Conservation (phyloP, 2,113 vertebrate genomes). For the Campylorhamphus procurvoides region DNA sequence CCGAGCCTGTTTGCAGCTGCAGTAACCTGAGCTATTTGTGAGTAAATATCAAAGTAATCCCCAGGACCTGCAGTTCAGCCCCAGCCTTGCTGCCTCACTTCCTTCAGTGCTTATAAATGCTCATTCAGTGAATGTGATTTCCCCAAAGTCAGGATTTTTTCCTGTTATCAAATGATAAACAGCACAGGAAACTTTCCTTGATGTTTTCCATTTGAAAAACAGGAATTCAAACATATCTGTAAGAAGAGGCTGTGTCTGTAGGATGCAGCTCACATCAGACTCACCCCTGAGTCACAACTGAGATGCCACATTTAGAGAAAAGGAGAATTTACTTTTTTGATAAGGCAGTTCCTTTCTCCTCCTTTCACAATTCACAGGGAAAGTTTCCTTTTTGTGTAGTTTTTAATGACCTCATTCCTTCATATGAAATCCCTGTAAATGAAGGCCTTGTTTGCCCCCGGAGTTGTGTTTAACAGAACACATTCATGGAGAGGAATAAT, state of each 20-base stretch:
- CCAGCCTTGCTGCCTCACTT: neutral
- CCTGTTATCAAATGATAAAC: neutral
- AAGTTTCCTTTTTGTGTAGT: conserved; percentile 52
- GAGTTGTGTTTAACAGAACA: neutral
- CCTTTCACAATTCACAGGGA: neutral
- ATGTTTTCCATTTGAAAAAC: neutral
- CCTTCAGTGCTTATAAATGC: neutral
- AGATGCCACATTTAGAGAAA: neutral
- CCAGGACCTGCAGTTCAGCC: neutral
- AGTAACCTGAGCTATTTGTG: neutral
- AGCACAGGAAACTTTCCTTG: neutral
- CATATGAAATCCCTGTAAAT: conserved; percentile 37
- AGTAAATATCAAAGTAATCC: neutral
- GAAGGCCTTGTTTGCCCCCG: conserved; percentile 48
- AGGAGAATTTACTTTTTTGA: neutral
- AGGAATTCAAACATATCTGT: neutral
- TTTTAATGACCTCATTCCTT: conserved; percentile 61
- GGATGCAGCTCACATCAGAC: neutral
- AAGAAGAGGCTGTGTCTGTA: neutral
- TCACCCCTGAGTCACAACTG: neutral
- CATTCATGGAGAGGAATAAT: conserved; percentile 22
- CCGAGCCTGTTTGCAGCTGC: neutral
- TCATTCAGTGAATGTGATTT: neutral
- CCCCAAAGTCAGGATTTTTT: neutral
- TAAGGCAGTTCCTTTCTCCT: conserved; percentile 34